These are phyloP conservation scores for Ictalurus punctatus DNA, from an alignment of 2,113 vertebrate genomes.

Conservation along the genomic window DNA sequence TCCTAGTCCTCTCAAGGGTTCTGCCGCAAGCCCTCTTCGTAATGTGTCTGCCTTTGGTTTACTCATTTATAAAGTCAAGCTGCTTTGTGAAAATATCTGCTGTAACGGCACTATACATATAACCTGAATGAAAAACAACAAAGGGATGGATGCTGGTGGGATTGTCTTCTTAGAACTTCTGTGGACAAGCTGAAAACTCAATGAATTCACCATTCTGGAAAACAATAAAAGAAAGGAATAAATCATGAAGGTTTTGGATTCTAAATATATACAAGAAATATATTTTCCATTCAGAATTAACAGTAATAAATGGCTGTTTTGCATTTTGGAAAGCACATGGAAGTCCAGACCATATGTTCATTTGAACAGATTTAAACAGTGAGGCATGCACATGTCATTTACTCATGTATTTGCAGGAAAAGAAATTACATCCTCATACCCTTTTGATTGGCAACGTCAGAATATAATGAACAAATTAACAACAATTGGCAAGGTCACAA, in stretches of 20 bases:
- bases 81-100: neutral
- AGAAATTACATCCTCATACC: neutral
- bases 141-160: neutral
- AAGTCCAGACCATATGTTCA: neutral
- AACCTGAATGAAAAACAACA: neutral
- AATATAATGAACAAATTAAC: neutral
- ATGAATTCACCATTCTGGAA: conserved; percentile 59
- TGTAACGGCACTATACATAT: neutral
- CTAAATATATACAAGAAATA: neutral
- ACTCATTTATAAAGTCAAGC: neutral
- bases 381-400: neutral
- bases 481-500: neutral
- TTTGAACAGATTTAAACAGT: neutral
- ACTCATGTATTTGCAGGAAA: neutral
- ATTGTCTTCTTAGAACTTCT: conserved; percentile 48
- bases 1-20: neutral
- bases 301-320: neutral
- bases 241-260: neutral
- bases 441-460: neutral
- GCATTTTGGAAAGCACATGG: neutral
- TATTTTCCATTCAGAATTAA: neutral
- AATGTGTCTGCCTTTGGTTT: neutral
- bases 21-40: neutral
- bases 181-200: conserved; percentile 49
- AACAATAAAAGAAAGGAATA: conserved; percentile 36